phyloP scores from a whole-genome alignment of 2,113 vertebrate genomes.

The Eptesicus fuscus region DNA sequence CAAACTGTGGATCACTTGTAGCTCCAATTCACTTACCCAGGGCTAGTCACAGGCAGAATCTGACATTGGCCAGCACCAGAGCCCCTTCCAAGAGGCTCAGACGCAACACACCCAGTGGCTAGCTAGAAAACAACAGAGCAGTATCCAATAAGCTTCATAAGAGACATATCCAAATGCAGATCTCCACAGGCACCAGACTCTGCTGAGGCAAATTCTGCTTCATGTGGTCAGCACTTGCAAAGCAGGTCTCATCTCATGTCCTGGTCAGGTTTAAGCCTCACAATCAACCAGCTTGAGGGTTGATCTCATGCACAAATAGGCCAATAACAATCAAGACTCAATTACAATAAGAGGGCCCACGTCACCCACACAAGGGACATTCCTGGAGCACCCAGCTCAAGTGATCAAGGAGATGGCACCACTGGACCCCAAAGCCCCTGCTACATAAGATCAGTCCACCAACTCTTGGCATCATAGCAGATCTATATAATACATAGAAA shows the following conservation, averaged over 20 bases:
- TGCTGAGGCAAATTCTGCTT: neutral
- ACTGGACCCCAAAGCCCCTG: neutral
- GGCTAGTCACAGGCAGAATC: neutral
- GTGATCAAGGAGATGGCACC: neutral
- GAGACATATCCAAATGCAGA: neutral
- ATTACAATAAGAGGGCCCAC: neutral
- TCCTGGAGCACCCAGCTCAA: neutral
- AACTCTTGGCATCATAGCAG: neutral
- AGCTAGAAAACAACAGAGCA: neutral
- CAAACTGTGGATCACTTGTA: neutral
- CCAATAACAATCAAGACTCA: neutral
- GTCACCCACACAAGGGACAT: neutral
- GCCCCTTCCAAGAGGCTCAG: neutral
- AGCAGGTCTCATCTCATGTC: neutral
- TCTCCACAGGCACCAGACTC: neutral
- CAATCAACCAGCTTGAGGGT: neutral
- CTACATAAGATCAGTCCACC: neutral
- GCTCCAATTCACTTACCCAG: neutral
- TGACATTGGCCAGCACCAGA: neutral
- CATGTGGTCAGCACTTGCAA: neutral
- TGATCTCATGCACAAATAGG: neutral
- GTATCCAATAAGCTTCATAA: neutral
- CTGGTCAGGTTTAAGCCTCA: neutral
- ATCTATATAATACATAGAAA: neutral
- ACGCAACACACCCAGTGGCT: neutral